Base-by-base conservation (phyloP, 2,797 vertebrate genomes). In the Etheostoma nigrum region DNA sequence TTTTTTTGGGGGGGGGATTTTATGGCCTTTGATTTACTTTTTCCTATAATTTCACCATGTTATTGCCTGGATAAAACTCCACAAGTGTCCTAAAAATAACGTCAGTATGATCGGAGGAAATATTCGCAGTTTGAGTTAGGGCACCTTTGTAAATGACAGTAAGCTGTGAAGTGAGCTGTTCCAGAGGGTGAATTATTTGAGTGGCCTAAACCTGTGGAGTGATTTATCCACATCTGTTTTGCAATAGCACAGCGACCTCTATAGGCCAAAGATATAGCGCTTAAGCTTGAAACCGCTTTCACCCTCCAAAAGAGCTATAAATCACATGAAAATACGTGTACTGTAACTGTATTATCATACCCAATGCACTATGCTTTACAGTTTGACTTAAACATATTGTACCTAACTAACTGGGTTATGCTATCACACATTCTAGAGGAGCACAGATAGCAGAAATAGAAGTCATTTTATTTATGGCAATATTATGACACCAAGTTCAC, bases 231-330 rank as follows among this genome's bases (percentile, higher is more conserved):
- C 67, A 81, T 85, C 78, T 85, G 82, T 86, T 91, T 87, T 88
- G 90, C 81, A 90, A 93, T 94, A 92, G 93, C 84, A 91, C 90
- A 95, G 95, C 94, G 94, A 93, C 95, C 95, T 95, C 95, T 95
- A 93, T 95, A 86, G 95, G 92, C 85, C 1, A 74, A 21, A 8
- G 6, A 45, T 33, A 73, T 58, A 70, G 62, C 21, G 61, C 47
- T 51, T 44, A 1, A 62, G 30, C 48, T n/a, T 16, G 30, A 67
- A 65, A 44, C 51, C 19, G 40, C 21, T 70, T 65, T 36, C 62
- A 36, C n/a, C 57, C 33, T 60, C 58, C 13, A 18, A 71, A 71
- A 57, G 51, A 70, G 74, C 57, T 18, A 47, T 81, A 85, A 84
- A 87, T 79, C 82, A 74, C 65, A 55, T 16, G 53, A 13, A 73